Conservation (phyloP, 2,113 vertebrate genomes). For the Pachypanchax playfairii region DNA sequence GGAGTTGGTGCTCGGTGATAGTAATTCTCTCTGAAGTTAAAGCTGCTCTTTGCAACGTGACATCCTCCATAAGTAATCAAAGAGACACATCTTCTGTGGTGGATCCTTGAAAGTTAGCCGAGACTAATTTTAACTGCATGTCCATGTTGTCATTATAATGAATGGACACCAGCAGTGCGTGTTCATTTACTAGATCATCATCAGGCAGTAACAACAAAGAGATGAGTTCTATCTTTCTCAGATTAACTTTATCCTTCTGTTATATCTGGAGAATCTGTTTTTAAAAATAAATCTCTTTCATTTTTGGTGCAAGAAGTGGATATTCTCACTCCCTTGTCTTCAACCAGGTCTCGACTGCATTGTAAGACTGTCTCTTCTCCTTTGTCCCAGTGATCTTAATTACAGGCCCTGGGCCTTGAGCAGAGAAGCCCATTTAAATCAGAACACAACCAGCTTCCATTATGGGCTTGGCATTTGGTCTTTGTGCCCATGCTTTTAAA, state of each 20-base stretch:
- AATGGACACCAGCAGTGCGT: constrained; percentile 16
- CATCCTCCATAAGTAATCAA: constrained; percentile 66
- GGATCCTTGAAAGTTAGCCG: constrained; percentile 67
- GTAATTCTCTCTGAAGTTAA: constrained; percentile 76
- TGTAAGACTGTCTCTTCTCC: constrained; percentile 76
- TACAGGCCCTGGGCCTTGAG: constrained; percentile 78
- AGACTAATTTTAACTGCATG: constrained; percentile 44
- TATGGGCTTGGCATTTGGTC: constrained; percentile 84
- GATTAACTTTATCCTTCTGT: constrained; percentile 33
- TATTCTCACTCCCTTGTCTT: constrained; percentile 65
- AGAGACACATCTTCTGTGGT: constrained; percentile 54
- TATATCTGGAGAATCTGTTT: constrained; percentile 47
- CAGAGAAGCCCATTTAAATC: constrained; percentile 80
- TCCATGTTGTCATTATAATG: constrained; percentile 54
- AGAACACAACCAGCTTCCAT: constrained; percentile 78
- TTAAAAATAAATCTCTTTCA: constrained; percentile 35
- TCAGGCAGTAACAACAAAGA: constrained; percentile 15
- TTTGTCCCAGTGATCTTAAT: constrained; percentile 83
- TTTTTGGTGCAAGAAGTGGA: constrained; percentile 63
- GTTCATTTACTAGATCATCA: constrained; percentile 44
- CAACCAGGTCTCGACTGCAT: constrained; percentile 74
- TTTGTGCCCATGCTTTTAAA: constrained; percentile 85
- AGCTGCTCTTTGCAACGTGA: constrained; percentile 69
- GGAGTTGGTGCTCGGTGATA: constrained; percentile 63
- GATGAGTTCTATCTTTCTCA: not conserved